Evolutionary conservation across 2,113 vertebrate species (phyloP), one percentile per base, ranked within the genome.

Genomic region (Xyrauchen texanus): DNA sequence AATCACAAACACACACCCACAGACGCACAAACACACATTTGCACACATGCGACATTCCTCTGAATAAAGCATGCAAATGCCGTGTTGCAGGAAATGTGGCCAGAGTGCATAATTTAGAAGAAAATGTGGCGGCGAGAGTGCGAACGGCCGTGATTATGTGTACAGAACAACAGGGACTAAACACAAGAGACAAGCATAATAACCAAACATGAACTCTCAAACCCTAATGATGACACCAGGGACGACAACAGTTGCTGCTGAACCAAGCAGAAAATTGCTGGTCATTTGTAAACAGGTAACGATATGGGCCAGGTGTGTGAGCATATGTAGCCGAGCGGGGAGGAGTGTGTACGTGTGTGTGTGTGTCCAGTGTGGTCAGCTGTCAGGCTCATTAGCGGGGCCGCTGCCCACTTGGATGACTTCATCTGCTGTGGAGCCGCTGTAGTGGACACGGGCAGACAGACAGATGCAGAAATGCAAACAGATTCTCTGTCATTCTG

Each of bases 211-310:
- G 94, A 98, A 96, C 96, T 95, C 95, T 89, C 93, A 96, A 95
- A 95, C 94, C 91, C 95, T 98, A 97, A 99, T 98, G 97, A 97
- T 95, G 95, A 95, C 96, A 96, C 91, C 91, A 94, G 93, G 95
- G 95, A 96, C 94, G 94, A 93, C 86, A 91, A 89, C 88, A 91
- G 93, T 89, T 94, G 95, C 94, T 98, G 96, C 97, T 98, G 96
- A 98, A 96, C 94, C 94, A 96, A 96, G 97, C 96, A 98, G 94
- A 98, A 97, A 95, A 93, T 89, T 91, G 92, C 92, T 85, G 93
- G 93, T 98, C 96, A 98, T 98, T 97, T 97, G 95, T 96, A 96
- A 95, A 96, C 95, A 97, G 96, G 95, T 97, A 97, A 94, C 92
- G 91, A 88, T 90, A 90, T 85, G 83, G 91, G 91, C 95, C 97